Evolutionary conservation across 2,797 vertebrate species (phyloP), one percentile per base, ranked within the genome.

Genomic region (Neostethus bicornis): DNA sequence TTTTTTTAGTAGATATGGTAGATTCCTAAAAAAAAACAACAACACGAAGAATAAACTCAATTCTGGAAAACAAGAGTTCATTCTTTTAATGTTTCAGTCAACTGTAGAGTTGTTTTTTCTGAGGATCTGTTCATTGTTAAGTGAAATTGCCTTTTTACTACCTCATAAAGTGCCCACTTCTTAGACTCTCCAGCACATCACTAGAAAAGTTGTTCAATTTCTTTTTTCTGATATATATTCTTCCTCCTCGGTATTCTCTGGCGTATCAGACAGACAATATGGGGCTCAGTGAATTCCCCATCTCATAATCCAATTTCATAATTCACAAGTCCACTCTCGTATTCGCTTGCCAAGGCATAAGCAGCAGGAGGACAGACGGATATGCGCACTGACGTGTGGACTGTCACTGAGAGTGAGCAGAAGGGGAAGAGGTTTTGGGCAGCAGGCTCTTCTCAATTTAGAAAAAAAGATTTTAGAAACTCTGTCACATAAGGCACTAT

Each of bases 231-330:
- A 34, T 75, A 72, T 68, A 54, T 55, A 64, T 75, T 61, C 52
- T 64, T 23, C 43, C 14, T 29, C 56, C 35, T 51, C 38, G 29
- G 51, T 73, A 78, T 73, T 69, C 74, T 80, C 71, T 28, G 21
- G 68, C 66, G 70, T 60, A 46, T 81, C 77, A 63, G 61, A 74
- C 70, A 79, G 73, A 80, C 75, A 82, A 78, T 81, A 73, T 46
- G 58, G 66, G 65, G 63, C 77, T 82, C 81, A 77, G 66, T 80
- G 80, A 81, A 85, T 86, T 85, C 83, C 66, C 53, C 5, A 69
- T 77, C 70, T 83, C 73, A 24, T 83, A 85, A 85, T 88, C 79
- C 83, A 84, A 81, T 87, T 86, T 75, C 73, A 73, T 73, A 71
- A 85, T 81, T 85, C 76, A 67, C 70, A 59, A 73, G 82, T 82